Evolutionary conservation across 2,113 vertebrate genomes (phyloP).

Genomic region (Oncorhynchus keta): DNA sequence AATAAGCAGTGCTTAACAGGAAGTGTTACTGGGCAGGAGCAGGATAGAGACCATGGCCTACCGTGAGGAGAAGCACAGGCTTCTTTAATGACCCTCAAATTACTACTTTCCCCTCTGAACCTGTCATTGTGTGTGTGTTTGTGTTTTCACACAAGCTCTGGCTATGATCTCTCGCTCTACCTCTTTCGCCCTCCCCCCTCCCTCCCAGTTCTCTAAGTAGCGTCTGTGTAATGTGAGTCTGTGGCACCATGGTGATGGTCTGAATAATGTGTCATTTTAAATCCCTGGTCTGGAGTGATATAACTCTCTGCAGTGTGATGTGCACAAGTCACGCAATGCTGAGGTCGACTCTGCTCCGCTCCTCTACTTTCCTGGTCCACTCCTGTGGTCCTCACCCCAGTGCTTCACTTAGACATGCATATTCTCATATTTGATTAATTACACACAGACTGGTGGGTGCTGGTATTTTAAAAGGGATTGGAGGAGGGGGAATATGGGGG

Average conservation of each 20-base stretch:
- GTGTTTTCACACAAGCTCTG: neutral
- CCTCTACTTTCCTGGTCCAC: neutral
- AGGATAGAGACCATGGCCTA: neutral
- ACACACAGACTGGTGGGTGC: neutral
- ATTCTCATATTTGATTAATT: constrained; percentile 16
- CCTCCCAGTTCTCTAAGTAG: neutral
- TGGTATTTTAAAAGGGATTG: neutral
- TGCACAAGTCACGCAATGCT: neutral
- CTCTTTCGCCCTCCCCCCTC: too few relatives aligned
- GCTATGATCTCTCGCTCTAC: too few relatives aligned
- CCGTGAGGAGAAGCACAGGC: neutral
- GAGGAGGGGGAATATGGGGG: neutral
- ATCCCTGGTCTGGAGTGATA: neutral
- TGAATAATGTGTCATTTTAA: constrained; percentile 6
- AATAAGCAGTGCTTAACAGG: constrained; percentile 25
- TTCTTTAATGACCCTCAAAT: constrained; percentile 16
- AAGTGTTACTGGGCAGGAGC: constrained; percentile 25
- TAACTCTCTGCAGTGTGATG: neutral
- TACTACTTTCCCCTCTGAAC: neutral
- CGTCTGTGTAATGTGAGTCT: neutral
- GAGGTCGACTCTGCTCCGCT: constrained; percentile 1
- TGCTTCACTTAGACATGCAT: neutral
- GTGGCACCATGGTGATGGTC: neutral
- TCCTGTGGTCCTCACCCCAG: constrained; percentile 15
- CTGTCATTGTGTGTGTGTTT: constrained; percentile 4